Evolutionary conservation across 2,113 vertebrate species (phyloP).

Genomic region (Sigmodon hispidus): DNA sequence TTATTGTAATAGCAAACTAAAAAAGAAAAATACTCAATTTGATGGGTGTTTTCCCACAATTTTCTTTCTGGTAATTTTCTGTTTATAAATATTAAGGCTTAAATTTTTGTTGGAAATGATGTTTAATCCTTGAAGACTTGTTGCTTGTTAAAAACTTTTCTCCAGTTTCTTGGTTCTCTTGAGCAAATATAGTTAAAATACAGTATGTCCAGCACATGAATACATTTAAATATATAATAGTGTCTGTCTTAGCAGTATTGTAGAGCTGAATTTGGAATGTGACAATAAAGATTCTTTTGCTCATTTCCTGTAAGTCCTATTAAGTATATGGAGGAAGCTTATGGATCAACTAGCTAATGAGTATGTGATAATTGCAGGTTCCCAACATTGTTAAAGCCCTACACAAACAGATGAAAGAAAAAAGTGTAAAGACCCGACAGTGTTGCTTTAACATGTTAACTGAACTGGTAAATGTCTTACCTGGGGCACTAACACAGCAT

Average conservation of each 20-base stretch:
- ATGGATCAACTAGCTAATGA: constrained; percentile 68
- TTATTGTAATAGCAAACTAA: constrained; percentile 27
- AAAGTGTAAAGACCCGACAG: constrained; percentile 98
- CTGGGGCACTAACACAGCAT: constrained; percentile 95
- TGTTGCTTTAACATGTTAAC: constrained; percentile 99
- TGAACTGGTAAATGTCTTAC: constrained; percentile 97
- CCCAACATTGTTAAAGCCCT: constrained; percentile 98
- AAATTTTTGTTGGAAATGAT: constrained; percentile 35
- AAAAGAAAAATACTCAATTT: neutral
- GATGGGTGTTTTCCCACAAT: neutral
- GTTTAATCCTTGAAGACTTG: neutral
- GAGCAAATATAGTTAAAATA: constrained; percentile 30
- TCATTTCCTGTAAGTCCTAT: constrained; percentile 33
- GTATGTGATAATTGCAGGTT: constrained; percentile 89
- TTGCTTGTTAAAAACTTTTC: constrained; percentile 8
- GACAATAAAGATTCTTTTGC: neutral
- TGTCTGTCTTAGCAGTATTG: neutral
- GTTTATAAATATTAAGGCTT: constrained; percentile 35
- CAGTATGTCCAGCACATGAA: neutral
- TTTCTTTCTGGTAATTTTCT: neutral
- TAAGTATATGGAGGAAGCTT: constrained; percentile 57
- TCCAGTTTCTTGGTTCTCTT: neutral
- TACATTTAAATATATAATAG: neutral
- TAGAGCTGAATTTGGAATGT: constrained; percentile 9
- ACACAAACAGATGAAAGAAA: constrained; percentile 99